Base-by-base conservation (phyloP, 2,888 invertebrate species). In the Tetramorium bicarinatum region DNA sequence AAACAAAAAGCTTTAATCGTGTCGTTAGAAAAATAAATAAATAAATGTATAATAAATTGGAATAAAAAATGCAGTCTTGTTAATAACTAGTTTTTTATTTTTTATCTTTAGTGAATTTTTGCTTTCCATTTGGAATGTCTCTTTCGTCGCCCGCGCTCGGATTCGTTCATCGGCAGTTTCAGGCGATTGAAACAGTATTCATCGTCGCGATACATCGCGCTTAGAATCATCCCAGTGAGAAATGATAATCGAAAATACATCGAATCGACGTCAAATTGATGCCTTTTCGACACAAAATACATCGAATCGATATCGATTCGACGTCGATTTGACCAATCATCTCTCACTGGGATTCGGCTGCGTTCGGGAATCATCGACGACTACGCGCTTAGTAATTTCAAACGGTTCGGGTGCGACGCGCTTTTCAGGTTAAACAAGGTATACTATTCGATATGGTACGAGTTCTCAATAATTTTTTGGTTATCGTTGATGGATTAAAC, bases 401-500 rank as follows among this genome's bases (percentile, higher is more conserved):
- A 75, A 47, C 9, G 15, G n/a, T n/a, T 64, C 34, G 15, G 9
- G 3, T 6, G 44, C 7, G 47, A 21, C 11, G 21, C 3, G 18
- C 34, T 11, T 34, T n/a, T 66, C 47, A 21, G 11, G 11, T 66
- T 38, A 11, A 34, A 11, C 3, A 3, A 13, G 11, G 7, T 4
- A 18, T 3, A n/a, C 54, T 77, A 41, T 77, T 4, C 8, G 29
- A 13, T 77, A 18, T 9, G 18, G 15, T 15, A 69, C 7, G 49
- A 18, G 69, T 54, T 47, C 72, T 72, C 11, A n/a, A n/a, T 41
- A 21, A 71, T 3, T 25, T 66, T 66, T 66, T 44, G 4, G 21
- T 72, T n/a, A 15, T 49, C 6, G 49, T n/a, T 25, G 41, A 2
- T 38, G 38, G 38, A 41, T 52, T 6, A 3, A 61, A 34, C n/a